Evolutionary conservation across 2,113 vertebrate species (phyloP).

Genomic region (Cottus gobio): DNA sequence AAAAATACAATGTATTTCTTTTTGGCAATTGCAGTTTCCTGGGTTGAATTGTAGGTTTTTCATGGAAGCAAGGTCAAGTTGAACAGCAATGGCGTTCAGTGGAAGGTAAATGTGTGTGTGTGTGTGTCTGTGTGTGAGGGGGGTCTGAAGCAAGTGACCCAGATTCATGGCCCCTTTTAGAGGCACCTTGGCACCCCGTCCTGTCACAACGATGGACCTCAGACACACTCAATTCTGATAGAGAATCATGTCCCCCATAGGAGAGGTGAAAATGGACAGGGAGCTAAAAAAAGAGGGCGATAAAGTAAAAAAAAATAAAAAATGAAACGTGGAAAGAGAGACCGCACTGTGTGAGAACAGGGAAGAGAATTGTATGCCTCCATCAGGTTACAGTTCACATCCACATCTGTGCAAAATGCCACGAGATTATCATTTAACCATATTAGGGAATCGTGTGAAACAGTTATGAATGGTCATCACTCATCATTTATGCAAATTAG

Average conservation of each 20-base stretch:
- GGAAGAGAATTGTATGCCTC: neutral
- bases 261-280: constrained; percentile 1
- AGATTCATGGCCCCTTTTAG: constrained; percentile 24
- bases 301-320: constrained; percentile 14
- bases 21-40: neutral
- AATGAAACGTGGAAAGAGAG: neutral
- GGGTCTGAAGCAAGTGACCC: neutral
- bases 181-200: neutral
- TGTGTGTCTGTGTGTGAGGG: neutral
- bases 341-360: neutral
- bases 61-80: constrained; percentile 3
- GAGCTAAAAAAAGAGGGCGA: constrained; percentile 14
- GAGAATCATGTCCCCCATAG: constrained; percentile 29
- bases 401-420: neutral
- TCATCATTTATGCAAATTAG: constrained; percentile 41
- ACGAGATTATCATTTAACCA: neutral
- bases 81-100: neutral
- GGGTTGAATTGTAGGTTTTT: constrained; percentile 28
- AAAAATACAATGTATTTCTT: constrained; percentile 13
- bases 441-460: no score
- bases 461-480: neutral
- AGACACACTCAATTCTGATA: constrained; percentile 39
- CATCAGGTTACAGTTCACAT: no score
- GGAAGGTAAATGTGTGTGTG: neutral
- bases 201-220: constrained; percentile 21